These are phyloP conservation scores for Hirtodrosophila duncani DNA, from an alignment of 2,888 invertebrate species.

Conservation along the genomic window DNA sequence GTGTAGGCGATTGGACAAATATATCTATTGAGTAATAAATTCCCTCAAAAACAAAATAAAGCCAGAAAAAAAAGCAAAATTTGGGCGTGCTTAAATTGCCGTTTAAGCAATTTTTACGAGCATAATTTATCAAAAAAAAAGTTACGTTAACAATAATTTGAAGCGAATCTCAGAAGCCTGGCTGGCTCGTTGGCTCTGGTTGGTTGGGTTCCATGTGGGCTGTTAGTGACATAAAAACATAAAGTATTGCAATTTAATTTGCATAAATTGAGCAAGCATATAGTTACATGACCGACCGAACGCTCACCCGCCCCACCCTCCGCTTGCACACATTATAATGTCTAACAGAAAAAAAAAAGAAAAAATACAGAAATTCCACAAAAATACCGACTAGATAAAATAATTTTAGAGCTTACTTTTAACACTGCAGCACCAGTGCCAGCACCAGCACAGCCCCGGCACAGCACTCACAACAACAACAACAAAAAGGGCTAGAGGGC, in stretches of 20 bases:
- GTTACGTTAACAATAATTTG: slow-evolving; percentile 65
- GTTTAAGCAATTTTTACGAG: slow-evolving; percentile 67
- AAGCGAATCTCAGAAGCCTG: slow-evolving; percentile 5
- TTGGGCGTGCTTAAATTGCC: slow-evolving; percentile 69
- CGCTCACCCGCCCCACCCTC: slow-evolving; percentile 1
- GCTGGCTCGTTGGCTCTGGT: no score
- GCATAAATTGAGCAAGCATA: slow-evolving; percentile 60
- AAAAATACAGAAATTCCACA: slow-evolving; percentile 41
- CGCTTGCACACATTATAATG: not conserved
- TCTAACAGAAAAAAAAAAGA: slow-evolving; percentile 3
- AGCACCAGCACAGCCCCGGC: not conserved
- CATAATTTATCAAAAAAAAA: slow-evolving; percentile 71
- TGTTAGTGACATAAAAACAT: slow-evolving; percentile 50
- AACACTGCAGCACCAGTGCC: slow-evolving; percentile 43
- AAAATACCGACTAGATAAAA: slow-evolving; percentile 55
- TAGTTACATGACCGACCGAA: not conserved
- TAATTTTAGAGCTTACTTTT: slow-evolving; percentile 57
- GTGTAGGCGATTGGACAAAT: slow-evolving; percentile 49
- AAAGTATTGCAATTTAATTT: slow-evolving; percentile 71
- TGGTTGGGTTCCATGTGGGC: slow-evolving; percentile 37
- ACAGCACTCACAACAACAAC: slow-evolving; percentile 28
- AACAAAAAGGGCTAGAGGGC: slow-evolving; percentile 57
- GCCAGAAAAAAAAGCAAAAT: slow-evolving; percentile 36
- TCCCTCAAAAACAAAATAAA: slow-evolving; percentile 24
- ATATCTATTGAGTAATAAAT: slow-evolving; percentile 62